Conservation (phyloP, 1,140 invertebrate genomes). For the Sycophaga agraensis region DNA sequence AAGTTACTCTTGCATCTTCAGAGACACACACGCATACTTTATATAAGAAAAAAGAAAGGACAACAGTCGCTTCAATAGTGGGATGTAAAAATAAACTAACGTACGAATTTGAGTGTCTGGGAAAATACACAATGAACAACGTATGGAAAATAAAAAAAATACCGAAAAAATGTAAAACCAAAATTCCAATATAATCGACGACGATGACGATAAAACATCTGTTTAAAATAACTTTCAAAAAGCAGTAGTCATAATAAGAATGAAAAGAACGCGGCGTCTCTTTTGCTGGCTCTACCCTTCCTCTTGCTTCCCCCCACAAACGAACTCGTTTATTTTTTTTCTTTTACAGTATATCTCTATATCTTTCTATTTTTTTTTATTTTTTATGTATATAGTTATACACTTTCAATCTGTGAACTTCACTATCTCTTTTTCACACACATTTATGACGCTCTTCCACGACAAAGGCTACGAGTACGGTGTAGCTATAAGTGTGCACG, state of each 20-base stretch:
- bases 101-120: slow-evolving; percentile 3
- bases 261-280: slow-evolving; percentile 43
- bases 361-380: slow-evolving; percentile 29
- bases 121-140: not conserved
- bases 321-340: slow-evolving; percentile 34
- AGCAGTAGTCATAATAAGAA: slow-evolving; percentile 17
- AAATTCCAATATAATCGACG: slow-evolving; percentile 24
- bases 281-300: slow-evolving; percentile 60
- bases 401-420: slow-evolving; percentile 20
- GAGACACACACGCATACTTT: slow-evolving; percentile 37
- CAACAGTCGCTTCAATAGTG: not conserved
- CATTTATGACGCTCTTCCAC: slow-evolving; percentile 31
- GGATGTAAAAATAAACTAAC: not conserved
- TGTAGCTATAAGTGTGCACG: not conserved
- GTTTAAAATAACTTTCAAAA: slow-evolving; percentile 5
- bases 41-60: not conserved
- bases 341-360: slow-evolving; percentile 9
- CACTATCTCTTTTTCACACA: slow-evolving; percentile 24
- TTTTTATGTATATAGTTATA: slow-evolving; percentile 26
- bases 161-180: slow-evolving; percentile 10
- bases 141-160: not conserved
- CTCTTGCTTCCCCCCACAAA: slow-evolving; percentile 58
- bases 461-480: slow-evolving; percentile 17
- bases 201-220: slow-evolving; percentile 20
- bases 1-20: slow-evolving; percentile 30